Conservation (phyloP, 2,888 invertebrate species). For the Scelioninae gen. 1 region DNA sequence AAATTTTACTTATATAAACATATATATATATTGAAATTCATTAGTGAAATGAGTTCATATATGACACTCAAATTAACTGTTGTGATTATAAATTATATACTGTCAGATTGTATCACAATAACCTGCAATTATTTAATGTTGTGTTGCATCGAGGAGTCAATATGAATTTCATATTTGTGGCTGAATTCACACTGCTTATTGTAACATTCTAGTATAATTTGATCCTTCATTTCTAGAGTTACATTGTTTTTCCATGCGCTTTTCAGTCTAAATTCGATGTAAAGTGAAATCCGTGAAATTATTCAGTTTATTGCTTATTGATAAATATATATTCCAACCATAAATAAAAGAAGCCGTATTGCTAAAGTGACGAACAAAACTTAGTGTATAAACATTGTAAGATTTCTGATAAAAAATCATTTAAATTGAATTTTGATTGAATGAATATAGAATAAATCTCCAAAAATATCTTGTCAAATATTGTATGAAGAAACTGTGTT, state of each 20-base stretch:
- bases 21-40: background rate
- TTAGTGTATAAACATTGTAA: constrained; percentile 14
- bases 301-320: background rate
- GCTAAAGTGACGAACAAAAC: constrained; percentile 15
- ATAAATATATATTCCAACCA: background rate
- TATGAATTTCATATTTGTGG: constrained; percentile 9
- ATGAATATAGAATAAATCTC: constrained; percentile 4
- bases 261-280: background rate
- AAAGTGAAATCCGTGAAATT: background rate
- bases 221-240: constrained; percentile 5
- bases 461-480: constrained; percentile 20
- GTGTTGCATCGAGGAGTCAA: background rate
- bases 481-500: constrained; percentile 14
- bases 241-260: constrained; percentile 11
- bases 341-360: constrained; percentile 8
- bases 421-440: constrained; percentile 10
- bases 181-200: background rate
- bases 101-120: constrained; percentile 6
- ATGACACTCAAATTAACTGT: constrained; percentile 20
- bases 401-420: background rate
- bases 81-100: constrained; percentile 25
- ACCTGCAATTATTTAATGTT: constrained; percentile 11
- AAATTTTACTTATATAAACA: too few species aligned
- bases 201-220: background rate
- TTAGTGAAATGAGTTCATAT: background rate